Conservation (phyloP, 2,113 vertebrate genomes). For the Tetrao urogallus region DNA sequence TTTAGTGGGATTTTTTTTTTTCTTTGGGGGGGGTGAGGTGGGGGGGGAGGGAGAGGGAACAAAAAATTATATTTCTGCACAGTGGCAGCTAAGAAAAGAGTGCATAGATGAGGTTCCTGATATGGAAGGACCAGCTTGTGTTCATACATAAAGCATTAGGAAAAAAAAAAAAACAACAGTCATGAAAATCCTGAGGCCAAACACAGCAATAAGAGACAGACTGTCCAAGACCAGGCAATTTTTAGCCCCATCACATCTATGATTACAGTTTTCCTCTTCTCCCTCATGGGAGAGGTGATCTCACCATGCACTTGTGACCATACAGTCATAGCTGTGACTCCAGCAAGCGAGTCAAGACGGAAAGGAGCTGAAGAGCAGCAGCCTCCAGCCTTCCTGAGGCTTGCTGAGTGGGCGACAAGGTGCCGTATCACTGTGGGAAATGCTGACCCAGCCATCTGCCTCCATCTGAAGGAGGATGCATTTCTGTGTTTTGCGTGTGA, state of each 20-base stretch:
- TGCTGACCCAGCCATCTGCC: slow-evolving; percentile 3
- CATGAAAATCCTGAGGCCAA: background rate
- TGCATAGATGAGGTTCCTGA: background rate
- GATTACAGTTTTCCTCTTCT: slow-evolving; percentile 44
- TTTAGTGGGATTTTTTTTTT: background rate
- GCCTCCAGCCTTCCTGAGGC: background rate
- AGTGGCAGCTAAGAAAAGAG: background rate
- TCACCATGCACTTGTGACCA: slow-evolving; percentile 47
- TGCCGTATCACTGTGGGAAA: background rate
- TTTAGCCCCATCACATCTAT: slow-evolving; percentile 22
- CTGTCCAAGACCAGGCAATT: background rate
- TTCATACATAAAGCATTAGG: background rate
- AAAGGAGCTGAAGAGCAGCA: background rate
- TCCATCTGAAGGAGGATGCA: background rate
- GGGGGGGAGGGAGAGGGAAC: background rate
- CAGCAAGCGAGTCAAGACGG: background rate
- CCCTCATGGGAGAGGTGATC: slow-evolving; percentile 48
- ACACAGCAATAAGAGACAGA: background rate
- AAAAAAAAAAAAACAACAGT: no score
- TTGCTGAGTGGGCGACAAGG: background rate
- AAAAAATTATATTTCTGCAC: background rate
- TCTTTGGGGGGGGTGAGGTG: no score
- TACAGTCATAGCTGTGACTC: slow-evolving; percentile 35
- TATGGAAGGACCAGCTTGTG: background rate
- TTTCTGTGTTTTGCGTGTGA: background rate